Evolutionary conservation across 2,888 invertebrate species (phyloP), one percentile per base, ranked within the genome.

Genomic region (Euplagia quadripunctaria): DNA sequence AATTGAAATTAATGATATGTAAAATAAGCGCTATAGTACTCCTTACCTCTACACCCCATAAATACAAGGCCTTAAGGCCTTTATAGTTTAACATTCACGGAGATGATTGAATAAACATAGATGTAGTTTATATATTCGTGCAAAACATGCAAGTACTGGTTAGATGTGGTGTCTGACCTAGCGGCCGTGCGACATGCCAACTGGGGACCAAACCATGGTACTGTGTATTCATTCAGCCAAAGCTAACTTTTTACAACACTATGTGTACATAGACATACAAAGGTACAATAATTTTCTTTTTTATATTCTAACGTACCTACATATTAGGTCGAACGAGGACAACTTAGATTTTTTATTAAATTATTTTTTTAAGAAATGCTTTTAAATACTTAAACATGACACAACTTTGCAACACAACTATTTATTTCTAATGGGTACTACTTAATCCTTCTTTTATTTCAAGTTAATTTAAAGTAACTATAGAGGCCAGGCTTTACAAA

Each of bases 101-200:
- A 58, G 31, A 46, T 16, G 5, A 67, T 61, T 20, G 51, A 49
- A 63, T n/a, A 14, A 63, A 63, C n/a, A 42, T 6, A 11, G 11
- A 12, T n/a, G 2, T 31, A n/a, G 31, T 69, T 4, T 49, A 9
- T 61, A 69, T 11, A 20, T 42, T 83, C 87, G 88, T 89, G 85
- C 84, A 85, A 70, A 64, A 68, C 85, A 87, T 86, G 82, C 89
- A 86, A 82, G 75, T 84, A 84, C 76, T 78, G 73, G 79, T 70
- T 88, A 64, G 80, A 87, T 88, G 87, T 84, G 83, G 86, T 87
- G 87, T 85, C 73, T 83, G 82, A 84, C 84, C 81, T 84, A 87
- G 86, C 87, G 80, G 71, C 79, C 86, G 89, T 91, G 90, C 90
- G 66, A 84, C 92, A 94, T 93, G 92, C 91, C 87, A 91, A 91